Percentiles rank a stretch among this genome's conserved stretches.
phyloP scores from a whole-genome alignment of 2,888 invertebrate species.

The Agapetus fuscipes region DNA sequence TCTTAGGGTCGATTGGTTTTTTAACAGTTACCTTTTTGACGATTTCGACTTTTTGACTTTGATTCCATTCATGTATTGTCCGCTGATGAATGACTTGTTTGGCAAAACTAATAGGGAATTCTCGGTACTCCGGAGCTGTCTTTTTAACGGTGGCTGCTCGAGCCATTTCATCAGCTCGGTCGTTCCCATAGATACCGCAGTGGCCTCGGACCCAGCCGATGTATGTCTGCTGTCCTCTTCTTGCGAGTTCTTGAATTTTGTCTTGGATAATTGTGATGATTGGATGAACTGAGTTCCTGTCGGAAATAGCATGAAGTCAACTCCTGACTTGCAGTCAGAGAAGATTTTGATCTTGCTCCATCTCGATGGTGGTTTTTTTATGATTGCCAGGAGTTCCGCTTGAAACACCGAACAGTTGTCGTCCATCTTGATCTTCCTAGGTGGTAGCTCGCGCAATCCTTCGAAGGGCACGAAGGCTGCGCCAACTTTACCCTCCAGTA shows the following conservation, averaged over 20 bases:
- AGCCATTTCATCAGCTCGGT: conserved; percentile 1
- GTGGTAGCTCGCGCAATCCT: neutral
- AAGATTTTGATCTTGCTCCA: neutral
- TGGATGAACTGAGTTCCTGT: conserved; percentile 3
- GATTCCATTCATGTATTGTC: too few species aligned
- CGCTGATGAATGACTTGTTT: too few species aligned
- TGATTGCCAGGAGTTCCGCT: neutral
- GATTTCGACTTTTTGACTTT: too few species aligned
- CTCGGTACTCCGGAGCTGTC: too few species aligned
- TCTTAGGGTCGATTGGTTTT: too few species aligned
- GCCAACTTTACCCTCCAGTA: neutral
- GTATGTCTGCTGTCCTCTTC: neutral
- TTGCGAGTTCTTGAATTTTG: neutral
- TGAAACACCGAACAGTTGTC: conserved; percentile 1
- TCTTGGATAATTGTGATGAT: neutral
- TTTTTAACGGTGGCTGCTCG: conserved; percentile 4
- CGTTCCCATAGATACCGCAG: neutral
- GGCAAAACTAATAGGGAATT: too few species aligned
- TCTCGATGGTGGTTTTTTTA: neutral
- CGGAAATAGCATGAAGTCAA: too few species aligned
- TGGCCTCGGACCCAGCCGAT: neutral
- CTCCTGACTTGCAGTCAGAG: neutral
- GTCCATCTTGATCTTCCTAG: neutral
- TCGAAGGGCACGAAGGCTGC: conserved; percentile 1
- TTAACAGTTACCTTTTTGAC: too few species aligned